Percentiles rank a stretch among this genome's conserved stretches.
phyloP scores from a whole-genome alignment of 1,140 invertebrate species.

The Leptonema lineaticorne region DNA sequence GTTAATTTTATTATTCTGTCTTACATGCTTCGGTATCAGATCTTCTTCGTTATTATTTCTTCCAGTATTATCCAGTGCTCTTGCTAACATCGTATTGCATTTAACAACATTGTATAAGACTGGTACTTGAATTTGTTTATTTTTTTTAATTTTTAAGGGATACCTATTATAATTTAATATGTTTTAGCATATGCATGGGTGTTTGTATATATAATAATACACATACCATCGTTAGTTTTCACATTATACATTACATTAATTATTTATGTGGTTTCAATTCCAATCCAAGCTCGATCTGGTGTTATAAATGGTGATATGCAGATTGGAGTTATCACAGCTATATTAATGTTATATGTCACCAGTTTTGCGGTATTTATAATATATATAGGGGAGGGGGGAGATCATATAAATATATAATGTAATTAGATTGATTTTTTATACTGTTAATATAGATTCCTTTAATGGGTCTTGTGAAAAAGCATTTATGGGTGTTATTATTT shows the following conservation, averaged over 20 bases:
- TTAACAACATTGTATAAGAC: constrained; percentile 26
- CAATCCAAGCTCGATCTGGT: constrained; percentile 36
- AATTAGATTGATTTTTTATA: background rate
- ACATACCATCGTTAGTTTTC: constrained; percentile 31
- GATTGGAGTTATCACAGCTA: constrained; percentile 22
- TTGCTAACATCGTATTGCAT: constrained; percentile 33
- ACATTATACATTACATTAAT: constrained; percentile 18
- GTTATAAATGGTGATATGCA: constrained; percentile 34
- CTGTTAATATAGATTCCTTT: constrained; percentile 33
- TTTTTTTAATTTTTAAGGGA: background rate
- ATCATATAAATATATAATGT: background rate
- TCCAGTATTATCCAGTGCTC: constrained; percentile 22
- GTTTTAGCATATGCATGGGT: constrained; percentile 34
- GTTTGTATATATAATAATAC: constrained; percentile 29
- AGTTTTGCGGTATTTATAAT: constrained; percentile 27
- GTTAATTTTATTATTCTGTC: constrained; percentile 21
- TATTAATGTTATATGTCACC: constrained; percentile 16
- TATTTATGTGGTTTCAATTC: constrained; percentile 28
- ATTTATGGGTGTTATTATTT: constrained; percentile 1
- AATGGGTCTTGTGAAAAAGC: constrained; percentile 27
- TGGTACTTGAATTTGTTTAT: constrained; percentile 16
- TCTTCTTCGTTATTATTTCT: constrained; percentile 29
- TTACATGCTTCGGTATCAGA: constrained; percentile 22
- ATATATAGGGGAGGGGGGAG: no score
- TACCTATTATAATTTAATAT: background rate